Evolutionary conservation across 1,140 invertebrate genomes (phyloP).

Genomic region (Lepidotrigona ventralis): DNA sequence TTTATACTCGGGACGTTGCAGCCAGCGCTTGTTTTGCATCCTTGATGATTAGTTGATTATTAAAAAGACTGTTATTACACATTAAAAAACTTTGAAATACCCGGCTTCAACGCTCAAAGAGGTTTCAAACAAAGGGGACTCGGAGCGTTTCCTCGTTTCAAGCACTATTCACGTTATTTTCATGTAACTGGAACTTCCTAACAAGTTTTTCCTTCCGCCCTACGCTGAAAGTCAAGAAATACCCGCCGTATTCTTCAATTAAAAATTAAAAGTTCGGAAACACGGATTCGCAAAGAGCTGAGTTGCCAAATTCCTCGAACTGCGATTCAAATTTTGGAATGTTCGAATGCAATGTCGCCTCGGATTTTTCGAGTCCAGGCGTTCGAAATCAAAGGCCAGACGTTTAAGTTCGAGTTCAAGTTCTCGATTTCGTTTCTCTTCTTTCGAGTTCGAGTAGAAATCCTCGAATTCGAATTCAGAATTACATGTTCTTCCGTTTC

Average conservation of each 20-base stretch:
- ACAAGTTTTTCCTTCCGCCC: background rate
- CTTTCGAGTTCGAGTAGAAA: no score
- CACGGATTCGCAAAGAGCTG: background rate
- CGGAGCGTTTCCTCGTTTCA: background rate
- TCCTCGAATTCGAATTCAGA: no score
- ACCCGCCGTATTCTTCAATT: background rate
- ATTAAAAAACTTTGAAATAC: background rate
- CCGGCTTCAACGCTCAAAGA: background rate
- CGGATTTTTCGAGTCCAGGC: background rate
- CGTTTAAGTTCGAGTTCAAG: no score
- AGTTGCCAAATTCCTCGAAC: background rate
- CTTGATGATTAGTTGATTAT: background rate
- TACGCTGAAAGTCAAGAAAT: background rate
- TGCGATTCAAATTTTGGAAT: background rate
- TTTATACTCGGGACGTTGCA: no score
- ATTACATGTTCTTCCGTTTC: no score
- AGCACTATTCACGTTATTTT: no score
- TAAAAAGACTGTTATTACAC: background rate
- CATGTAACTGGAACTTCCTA: background rate
- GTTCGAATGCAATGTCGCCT: no score
- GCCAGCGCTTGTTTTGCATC: background rate
- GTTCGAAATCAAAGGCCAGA: no score
- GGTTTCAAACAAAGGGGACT: background rate
- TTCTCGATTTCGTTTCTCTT: no score
- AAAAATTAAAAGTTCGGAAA: conserved; percentile 22